Evolutionary conservation across 2,113 vertebrate species (phyloP).

Genomic region (Sarotherodon lohbergeri): DNA sequence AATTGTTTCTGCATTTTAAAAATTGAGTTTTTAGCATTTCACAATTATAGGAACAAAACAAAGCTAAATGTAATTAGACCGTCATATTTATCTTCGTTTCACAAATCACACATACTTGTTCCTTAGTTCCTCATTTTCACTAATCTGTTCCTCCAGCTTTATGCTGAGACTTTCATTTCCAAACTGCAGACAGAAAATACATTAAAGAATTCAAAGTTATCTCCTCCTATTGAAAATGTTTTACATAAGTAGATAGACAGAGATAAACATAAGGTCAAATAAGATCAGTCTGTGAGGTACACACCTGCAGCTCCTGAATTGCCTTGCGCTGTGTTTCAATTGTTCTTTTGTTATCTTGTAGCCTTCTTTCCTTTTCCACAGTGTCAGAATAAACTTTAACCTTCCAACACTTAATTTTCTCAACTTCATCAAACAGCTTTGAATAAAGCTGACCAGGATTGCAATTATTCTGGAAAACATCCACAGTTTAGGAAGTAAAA

Average conservation of each 20-base stretch:
- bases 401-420: constrained; percentile 92
- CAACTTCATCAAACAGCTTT: constrained; percentile 88
- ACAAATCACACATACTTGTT: constrained; percentile 78
- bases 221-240: background rate
- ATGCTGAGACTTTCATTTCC: constrained; percentile 89
- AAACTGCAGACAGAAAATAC: constrained; percentile 73
- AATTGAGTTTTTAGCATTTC: background rate
- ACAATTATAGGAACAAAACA: background rate
- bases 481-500: constrained; percentile 12
- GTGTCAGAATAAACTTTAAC: constrained; percentile 76
- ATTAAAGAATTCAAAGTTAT: background rate
- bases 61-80: background rate
- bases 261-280: background rate
- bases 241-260: background rate
- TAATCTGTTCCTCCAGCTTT: constrained; percentile 86
- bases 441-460: constrained; percentile 79
- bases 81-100: background rate
- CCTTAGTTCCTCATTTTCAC: constrained; percentile 86
- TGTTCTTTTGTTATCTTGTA: constrained; percentile 84
- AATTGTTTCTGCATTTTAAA: constrained; percentile 71
- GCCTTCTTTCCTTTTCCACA: constrained; percentile 80
- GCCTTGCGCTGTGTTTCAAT: constrained; percentile 88
- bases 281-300: constrained; percentile 11
- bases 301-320: constrained; percentile 91
- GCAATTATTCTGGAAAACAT: constrained; percentile 69